A percentile compares a stretch with the other conserved stretches of the same genome.
Conservation (phyloP, 2,113 vertebrate genomes). For the Anarhynchus alexandrinus region DNA sequence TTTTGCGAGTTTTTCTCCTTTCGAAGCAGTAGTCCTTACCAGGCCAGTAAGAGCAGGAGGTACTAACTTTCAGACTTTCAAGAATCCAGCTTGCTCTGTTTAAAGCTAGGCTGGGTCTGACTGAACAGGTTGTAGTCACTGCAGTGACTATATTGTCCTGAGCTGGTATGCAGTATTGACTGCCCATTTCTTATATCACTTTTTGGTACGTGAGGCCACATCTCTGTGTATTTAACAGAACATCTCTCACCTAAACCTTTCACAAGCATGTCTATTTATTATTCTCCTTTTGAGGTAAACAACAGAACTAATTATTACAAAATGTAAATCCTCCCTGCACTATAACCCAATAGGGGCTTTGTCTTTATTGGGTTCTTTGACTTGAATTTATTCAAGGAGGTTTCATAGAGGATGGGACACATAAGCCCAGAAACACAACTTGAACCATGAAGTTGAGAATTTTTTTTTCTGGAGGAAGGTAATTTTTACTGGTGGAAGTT, state of each 20-base stretch:
- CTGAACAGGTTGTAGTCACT: neutral
- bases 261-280: neutral
- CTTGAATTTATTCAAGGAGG: neutral
- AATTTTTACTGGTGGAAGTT: neutral
- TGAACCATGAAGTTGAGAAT: neutral
- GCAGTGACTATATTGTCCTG: neutral
- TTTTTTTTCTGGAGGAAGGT: neutral
- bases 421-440: neutral
- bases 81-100: neutral
- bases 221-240: neutral
- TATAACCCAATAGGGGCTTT: neutral
- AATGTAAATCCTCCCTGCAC: neutral
- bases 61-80: neutral
- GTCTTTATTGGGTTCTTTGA: neutral
- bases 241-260: neutral
- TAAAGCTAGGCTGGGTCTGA: neutral
- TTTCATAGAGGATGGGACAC: neutral
- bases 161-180: neutral
- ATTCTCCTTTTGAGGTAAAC: neutral
- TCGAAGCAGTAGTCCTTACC: neutral
- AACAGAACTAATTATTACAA: neutral
- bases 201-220: neutral
- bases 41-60: neutral
- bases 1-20: neutral
- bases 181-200: neutral